A percentile compares a stretch with the other conserved stretches of the same genome.
These are phyloP conservation scores for Diplogasteroides magnus DNA, from an alignment of 1,140 invertebrate species.

Conservation along the genomic window DNA sequence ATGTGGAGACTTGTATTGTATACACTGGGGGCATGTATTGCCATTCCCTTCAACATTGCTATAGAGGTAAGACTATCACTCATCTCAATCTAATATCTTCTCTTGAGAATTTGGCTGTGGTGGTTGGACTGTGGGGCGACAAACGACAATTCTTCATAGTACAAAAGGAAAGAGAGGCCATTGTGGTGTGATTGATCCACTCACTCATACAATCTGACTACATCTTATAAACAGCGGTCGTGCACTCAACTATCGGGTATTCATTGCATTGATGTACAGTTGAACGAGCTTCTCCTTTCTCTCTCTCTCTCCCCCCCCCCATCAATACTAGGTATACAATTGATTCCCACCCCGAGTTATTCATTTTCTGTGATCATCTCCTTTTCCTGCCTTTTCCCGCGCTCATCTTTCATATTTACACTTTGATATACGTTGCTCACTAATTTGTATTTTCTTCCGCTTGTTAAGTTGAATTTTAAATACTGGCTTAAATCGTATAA, in stretches of 20 bases:
- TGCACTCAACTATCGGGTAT: too few relatives aligned
- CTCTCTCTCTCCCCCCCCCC: not conserved
- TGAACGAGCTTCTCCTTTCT: not conserved
- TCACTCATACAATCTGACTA: not conserved
- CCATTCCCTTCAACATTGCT: conserved; percentile 53
- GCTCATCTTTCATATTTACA: too few relatives aligned
- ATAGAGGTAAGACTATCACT: conserved; percentile 41
- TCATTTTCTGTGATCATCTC: not conserved
- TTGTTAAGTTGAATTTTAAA: too few relatives aligned
- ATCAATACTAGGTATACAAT: not conserved
- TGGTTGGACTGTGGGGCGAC: conserved; percentile 48
- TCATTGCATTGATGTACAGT: too few relatives aligned
- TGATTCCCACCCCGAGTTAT: not conserved
- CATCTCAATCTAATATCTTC: not conserved
- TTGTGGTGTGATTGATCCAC: not conserved
- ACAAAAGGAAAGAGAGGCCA: conserved; percentile 26
- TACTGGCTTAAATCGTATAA: not conserved
- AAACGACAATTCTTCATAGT: conserved; percentile 53
- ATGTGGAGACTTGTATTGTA: conserved; percentile 44
- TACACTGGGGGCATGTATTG: conserved; percentile 44
- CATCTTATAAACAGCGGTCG: too few relatives aligned
- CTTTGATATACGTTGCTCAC: too few relatives aligned
- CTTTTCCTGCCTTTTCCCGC: not conserved
- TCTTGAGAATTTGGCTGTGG: conserved; percentile 45
- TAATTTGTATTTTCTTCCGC: too few relatives aligned